Conservation (phyloP, 2,113 vertebrate genomes). For the Pleuronectes platessa region DNA sequence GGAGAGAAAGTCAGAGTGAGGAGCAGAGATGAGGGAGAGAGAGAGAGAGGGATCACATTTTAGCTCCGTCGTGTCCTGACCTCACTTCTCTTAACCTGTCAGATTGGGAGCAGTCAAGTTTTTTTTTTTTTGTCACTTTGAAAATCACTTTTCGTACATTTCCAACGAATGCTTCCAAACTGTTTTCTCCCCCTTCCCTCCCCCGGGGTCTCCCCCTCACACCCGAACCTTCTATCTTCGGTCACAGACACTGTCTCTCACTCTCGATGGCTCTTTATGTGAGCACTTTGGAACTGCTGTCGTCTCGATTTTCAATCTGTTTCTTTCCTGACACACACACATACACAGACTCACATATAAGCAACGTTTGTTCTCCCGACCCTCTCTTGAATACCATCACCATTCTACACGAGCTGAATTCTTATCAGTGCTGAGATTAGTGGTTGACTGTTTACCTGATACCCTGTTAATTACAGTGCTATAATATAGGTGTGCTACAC, state of each 20-base stretch:
- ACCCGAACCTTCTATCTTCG: constrained; percentile 23
- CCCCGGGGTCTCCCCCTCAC: not conserved
- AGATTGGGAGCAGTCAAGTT: constrained; percentile 31
- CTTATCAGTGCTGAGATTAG: constrained; percentile 61
- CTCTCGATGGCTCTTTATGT: not conserved
- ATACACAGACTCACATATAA: not conserved
- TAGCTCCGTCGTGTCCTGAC: constrained; percentile 42
- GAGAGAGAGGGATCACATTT: constrained; percentile 22
- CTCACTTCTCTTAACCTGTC: constrained; percentile 58
- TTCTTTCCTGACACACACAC: constrained; percentile 1
- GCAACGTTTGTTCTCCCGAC: not conserved
- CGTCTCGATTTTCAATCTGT: constrained; percentile 24
- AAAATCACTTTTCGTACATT: constrained; percentile 29
- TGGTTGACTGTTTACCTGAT: constrained; percentile 28
- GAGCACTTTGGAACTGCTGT: not conserved
- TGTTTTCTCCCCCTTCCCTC: not conserved
- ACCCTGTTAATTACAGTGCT: constrained; percentile 10
- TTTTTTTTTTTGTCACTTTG: constrained; percentile 22
- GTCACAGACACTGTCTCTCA: not conserved
- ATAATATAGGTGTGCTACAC: not conserved
- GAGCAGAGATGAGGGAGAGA: not conserved
- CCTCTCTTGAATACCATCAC: constrained; percentile 14
- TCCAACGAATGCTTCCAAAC: constrained; percentile 20
- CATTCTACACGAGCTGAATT: constrained; percentile 60
- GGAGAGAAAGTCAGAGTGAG: constrained; percentile 4